Evolutionary conservation across 2,888 invertebrate species (phyloP), one percentile per base, ranked within the genome.

Genomic region (Colostygia pectinataria): DNA sequence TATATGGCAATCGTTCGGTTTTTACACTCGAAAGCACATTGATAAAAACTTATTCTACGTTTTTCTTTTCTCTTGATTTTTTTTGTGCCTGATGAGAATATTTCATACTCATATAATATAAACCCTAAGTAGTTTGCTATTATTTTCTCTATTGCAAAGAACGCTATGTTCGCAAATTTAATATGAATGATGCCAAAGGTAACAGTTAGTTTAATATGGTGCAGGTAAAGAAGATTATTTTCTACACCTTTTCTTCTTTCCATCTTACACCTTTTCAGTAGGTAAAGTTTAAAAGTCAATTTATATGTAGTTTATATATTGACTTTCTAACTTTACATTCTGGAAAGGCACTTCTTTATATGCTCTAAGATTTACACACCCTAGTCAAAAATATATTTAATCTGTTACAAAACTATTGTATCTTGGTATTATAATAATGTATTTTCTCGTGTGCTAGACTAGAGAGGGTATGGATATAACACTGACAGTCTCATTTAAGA

Each of bases 1-100:
- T 10, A 70, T 84, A 87, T 84, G 87, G 87, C 87, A 85, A 80
- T 74, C 72, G 66, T 65, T 69, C 66, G 61, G 66, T 71, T 70
- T 62, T 61, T 57, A 59, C 45, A 55, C 52, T 57, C 53, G 52
- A 55, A 46, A 55, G 53, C 55, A 50, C 51, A 51, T 37, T 39
- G 18, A 55, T 53, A 43, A 20, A 23, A 55, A 49, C 48, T 54
- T 39, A 50, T 34, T 46, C 38, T 54, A 46, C 31, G 23, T 34
- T 44, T 9, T 20, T 25, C 38, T 42, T 20, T 40, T 33, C 42
- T 37, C 41, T n/a, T n/a, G n/a, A n/a, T n/a, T n/a, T n/a, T n/a
- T n/a, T n/a, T n/a, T n/a, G 36, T 38, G 44, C 45, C 24, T 40
- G 24, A 32, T 41, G 34, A 18, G 38, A 33, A 42, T 13, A 23